Evolutionary conservation across 2,113 vertebrate genomes (phyloP), one percentile per base, ranked within the genome.

Genomic region (Petroica traversi): DNA sequence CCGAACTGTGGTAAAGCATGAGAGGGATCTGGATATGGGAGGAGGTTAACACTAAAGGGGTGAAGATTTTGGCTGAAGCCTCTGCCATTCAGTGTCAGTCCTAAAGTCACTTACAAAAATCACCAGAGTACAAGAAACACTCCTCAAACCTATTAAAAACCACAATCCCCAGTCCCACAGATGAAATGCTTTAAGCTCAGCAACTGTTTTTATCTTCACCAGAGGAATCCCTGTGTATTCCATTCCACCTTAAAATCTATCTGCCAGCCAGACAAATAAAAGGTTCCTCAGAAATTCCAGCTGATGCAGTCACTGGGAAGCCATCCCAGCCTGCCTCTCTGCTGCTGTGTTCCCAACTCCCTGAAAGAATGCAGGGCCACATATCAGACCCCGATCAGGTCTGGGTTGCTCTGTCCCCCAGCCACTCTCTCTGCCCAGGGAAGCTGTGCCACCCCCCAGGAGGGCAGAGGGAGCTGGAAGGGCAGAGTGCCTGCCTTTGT

Each of bases 311-410:
- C 57, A 36, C 41, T 43, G 9, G 1, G 25, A 52, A 17, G 25
- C 36, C 59, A 63, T 43, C 59, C 28, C 81, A 68, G 57, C 36
- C 41, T 40, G 29, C 33, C 33, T 8, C 3, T 28, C 48, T 55
- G 38, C 80, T 71, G 55, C 71, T 24, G 15, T 14, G 29, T 15
- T 55, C 64, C 36, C 66, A 61, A 6, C 31, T 26, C 41, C 26
- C 55, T 3, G 2, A 31, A 36, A 48, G 41, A 23, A 40, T 4
- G 9, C 45, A 7, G 24, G 43, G 52, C 24, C 36, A 24, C 26
- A 25, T 4, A 9, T 6, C 19, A 59, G 33, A n/a, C 33, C 31
- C 0, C 0, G 15, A 12, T 4, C 38, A 63, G 33, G 5, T 5
- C 67, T 48, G 33, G 62, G 43, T 52, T 75, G 51, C 52, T 18